These are phyloP conservation scores for Berghia stephanieae DNA, from an alignment of 1,140 invertebrate genomes.

Conservation along the genomic window DNA sequence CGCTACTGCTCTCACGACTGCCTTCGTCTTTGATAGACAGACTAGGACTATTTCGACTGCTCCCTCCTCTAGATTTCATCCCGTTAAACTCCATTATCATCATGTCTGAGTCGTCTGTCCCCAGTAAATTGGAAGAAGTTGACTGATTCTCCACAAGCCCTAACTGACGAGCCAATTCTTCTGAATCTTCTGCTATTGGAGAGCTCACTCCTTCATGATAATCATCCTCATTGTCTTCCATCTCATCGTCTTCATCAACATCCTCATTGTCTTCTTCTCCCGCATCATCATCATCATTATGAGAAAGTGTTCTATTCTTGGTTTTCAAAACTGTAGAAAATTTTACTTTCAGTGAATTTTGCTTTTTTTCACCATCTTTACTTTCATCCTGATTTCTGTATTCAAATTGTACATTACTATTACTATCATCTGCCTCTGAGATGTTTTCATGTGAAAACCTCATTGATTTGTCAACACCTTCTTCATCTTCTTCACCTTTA, in stretches of 20 bases:
- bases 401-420: background rate
- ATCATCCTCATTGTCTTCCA: background rate
- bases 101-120: background rate
- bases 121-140: background rate
- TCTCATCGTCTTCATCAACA: background rate
- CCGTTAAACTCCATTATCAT: slow-evolving; percentile 30
- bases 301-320: background rate
- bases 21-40: no score
- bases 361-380: background rate
- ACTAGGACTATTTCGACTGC: no score
- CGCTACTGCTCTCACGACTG: no score
- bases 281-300: background rate
- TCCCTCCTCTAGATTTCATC: no score
- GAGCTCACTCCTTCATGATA: background rate
- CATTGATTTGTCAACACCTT: background rate
- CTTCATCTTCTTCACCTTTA: background rate
- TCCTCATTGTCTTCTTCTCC: background rate
- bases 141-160: background rate
- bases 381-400: background rate
- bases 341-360: background rate
- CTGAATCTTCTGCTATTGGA: background rate
- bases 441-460: slow-evolving; percentile 16
- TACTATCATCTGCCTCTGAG: background rate
- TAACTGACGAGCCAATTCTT: background rate
- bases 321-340: background rate